Evolutionary conservation across 2,113 vertebrate species (phyloP), one percentile per base, ranked within the genome.

Genomic region (Sinocyclocheilus anophthalmus): DNA sequence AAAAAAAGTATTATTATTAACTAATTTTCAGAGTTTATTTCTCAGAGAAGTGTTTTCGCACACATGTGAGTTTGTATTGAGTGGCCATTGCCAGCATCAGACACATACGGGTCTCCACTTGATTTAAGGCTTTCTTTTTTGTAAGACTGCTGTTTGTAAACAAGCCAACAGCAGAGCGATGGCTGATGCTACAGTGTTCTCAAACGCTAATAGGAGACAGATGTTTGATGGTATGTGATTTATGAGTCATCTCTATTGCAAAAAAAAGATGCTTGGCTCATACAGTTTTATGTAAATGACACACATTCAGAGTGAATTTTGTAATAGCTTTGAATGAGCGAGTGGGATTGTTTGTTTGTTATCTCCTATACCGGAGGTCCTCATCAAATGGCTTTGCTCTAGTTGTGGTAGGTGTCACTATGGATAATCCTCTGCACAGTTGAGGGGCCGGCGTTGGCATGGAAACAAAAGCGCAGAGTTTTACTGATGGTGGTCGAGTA

Each of bases 381-480:
- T 53, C 22, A 80, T 48, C 14, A 70, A 24, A 55, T 2, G 20
- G 55, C 26, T 72, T 45, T 42, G 83, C 57, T 53, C 59, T 37
- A 59, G 39, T 20, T 22, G 39, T 61, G 20, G 24, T 65, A 69
- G 73, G 50, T 77, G 72, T 77, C 91, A 88, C 88, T 79, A 87
- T 84, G 69, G 86, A 91, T 69, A 20, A 88, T 77, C 80, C 86
- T 84, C 88, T 20, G 81, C 90, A 86, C 91, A 90, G 93, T 93
- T 90, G 84, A 89, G 88, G 84, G 87, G 82, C 63, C 77, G 53
- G 86, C 12, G 86, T 94, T 89, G 87, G 93, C 86, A 89, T 86
- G 85, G 91, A 84, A 93, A 93, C 92, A 70, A 78, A 76, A 85
- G 24, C 84, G 3, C 42, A 42, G 42, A 42, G 42, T 42, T 42